A percentile compares a stretch with the other conserved stretches of the same genome.
Evolutionary conservation across 2,888 invertebrate species (phyloP).

Genomic region (Bimastos eiseni): DNA sequence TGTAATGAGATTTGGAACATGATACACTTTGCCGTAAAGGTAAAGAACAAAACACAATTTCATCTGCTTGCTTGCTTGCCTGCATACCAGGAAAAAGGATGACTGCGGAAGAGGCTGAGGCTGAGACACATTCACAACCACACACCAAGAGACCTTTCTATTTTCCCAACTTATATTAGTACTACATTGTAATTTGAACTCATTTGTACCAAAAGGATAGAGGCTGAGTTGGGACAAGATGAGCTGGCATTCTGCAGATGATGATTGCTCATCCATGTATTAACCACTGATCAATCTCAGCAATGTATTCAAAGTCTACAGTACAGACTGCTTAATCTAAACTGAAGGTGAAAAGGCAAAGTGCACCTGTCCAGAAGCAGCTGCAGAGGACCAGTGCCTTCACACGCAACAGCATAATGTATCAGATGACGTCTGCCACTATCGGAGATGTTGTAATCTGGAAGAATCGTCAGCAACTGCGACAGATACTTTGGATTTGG

Average conservation of each 20-base stretch:
- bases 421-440: slow-evolving; percentile 62
- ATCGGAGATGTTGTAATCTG: slow-evolving; percentile 64
- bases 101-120: neutral
- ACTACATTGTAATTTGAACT: neutral
- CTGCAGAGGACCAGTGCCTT: slow-evolving; percentile 64
- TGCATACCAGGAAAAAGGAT: neutral
- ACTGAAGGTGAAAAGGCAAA: no score
- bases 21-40: neutral
- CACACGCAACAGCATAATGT: slow-evolving; percentile 67
- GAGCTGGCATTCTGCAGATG: neutral
- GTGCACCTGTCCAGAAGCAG: slow-evolving; percentile 57
- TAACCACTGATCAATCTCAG: neutral
- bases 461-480: slow-evolving; percentile 61
- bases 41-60: neutral
- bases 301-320: neutral
- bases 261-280: neutral
- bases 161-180: neutral
- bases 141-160: neutral
- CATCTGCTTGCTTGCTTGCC: no score
- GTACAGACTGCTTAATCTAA: no score
- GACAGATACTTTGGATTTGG: slow-evolving; percentile 64
- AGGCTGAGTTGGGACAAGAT: neutral
- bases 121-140: neutral
- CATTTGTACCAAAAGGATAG: neutral
- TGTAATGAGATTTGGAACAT: neutral